Percentiles rank a stretch among this genome's conserved stretches.
phyloP scores from a whole-genome alignment of 2,888 invertebrate species.

The Limenitis camilla region DNA sequence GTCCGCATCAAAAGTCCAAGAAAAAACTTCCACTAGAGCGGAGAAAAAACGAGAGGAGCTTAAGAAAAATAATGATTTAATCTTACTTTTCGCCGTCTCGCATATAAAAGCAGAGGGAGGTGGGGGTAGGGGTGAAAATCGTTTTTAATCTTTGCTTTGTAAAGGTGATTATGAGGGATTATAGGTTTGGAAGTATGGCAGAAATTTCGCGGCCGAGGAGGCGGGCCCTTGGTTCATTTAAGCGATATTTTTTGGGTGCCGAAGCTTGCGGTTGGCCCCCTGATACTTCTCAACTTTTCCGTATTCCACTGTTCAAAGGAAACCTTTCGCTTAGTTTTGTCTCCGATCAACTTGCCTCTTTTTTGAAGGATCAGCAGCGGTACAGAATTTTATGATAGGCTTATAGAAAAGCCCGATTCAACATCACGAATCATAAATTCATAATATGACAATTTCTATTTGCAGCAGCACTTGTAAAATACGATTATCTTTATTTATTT shows the following conservation, averaged over 20 bases:
- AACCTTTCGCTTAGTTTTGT: conserved; percentile 58
- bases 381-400: conserved; percentile 1
- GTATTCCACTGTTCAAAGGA: conserved; percentile 66
- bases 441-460: no score
- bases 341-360: conserved; percentile 26
- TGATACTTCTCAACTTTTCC: conserved; percentile 66
- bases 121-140: conserved; percentile 61
- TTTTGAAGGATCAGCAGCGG: conserved; percentile 14
- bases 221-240: conserved; percentile 60
- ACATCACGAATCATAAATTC: not conserved
- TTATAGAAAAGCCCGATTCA: not conserved
- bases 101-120: conserved; percentile 63
- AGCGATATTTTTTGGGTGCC: conserved; percentile 65
- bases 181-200: conserved; percentile 75
- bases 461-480: not conserved
- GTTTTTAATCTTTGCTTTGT: conserved; percentile 77
- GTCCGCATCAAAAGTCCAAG: conserved; percentile 72
- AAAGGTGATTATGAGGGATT: conserved; percentile 76
- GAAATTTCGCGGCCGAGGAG: conserved; percentile 68
- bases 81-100: conserved; percentile 72
- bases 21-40: conserved; percentile 64
- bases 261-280: conserved; percentile 63
- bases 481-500: no score
- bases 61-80: conserved; percentile 77
- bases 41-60: conserved; percentile 69